Conservation (phyloP, 2,888 invertebrate genomes). For the Aspidiotus rigidus region DNA sequence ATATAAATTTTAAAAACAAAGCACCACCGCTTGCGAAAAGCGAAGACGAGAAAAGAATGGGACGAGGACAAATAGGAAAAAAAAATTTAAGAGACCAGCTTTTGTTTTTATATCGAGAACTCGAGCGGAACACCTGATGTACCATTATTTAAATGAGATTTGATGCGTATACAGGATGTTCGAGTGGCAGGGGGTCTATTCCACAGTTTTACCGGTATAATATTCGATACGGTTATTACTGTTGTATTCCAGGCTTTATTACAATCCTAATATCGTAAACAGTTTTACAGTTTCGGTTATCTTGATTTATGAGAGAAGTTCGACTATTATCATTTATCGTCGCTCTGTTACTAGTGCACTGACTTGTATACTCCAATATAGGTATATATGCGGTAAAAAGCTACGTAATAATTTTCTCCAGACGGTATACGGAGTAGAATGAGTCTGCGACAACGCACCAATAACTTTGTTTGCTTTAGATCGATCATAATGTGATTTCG, state of each 20-base stretch:
- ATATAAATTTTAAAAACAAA: too few relatives aligned
- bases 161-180: conserved; percentile 2
- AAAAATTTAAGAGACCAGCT: not conserved
- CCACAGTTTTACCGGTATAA: conserved; percentile 10
- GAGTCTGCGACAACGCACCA: too few relatives aligned
- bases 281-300: conserved; percentile 11
- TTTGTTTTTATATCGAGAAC: not conserved
- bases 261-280: conserved; percentile 17
- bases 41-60: too few relatives aligned
- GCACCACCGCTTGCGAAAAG: too few relatives aligned
- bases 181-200: not conserved
- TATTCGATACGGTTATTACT: conserved; percentile 6
- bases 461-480: too few relatives aligned
- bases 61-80: not conserved
- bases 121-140: conserved; percentile 13
- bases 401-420: not conserved
- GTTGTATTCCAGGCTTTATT: conserved; percentile 11
- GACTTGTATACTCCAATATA: not conserved
- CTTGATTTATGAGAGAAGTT: conserved; percentile 17
- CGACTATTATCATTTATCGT: conserved; percentile 9
- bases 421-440: too few relatives aligned
- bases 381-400: not conserved
- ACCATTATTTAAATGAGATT: conserved; percentile 17
- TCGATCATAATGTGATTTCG: too few relatives aligned
- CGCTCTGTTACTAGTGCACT: not conserved